Base-by-base conservation (phyloP, 2,113 vertebrate genomes). In the Eclectus roratus region DNA sequence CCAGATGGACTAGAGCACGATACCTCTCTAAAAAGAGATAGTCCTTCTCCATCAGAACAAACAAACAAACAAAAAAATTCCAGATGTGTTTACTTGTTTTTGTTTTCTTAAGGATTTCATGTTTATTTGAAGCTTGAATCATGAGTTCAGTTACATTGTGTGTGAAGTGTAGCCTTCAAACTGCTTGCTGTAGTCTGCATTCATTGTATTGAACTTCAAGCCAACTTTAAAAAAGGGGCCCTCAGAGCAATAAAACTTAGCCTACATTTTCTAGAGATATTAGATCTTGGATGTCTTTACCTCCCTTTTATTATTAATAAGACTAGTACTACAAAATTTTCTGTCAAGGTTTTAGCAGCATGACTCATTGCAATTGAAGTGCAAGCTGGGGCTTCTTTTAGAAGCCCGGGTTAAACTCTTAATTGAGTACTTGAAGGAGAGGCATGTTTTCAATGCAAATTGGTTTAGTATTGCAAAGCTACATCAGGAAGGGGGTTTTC, bases 381-480 rank as follows among this genome's bases (percentile, higher is more conserved):
- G 87, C 17, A 43, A 50, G 63, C 39, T 25, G 74, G 21, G 21
- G 2, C 50, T 85, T 85, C 78, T 60, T 90, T 85, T 86, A 50
- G 28, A 71, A 17, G 71, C 6, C 33, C 13, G 35, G 7, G 33
- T 82, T 89, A 86, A 95, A 71, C 66, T 29, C 80, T 87, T 66
- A 19, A 23, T 56, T 39, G 66, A 88, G 55, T 82, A 18, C 43
- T 88, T 47, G 63, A 71, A 86, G 80, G 43, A 91, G 37, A 91
- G 46, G 41, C 70, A 29, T 3, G 13, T 94, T 85, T 80, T 83
- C 84, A 82, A 76, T 95, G 86, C 77, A 88, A 63, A 93, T 87
- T 47, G 65, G 0, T 96, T 91, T 93, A 91, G 70, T 94, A 44
- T 89, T 88, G 88, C 72, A 52, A 93, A 96, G 50, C 72, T 90